A percentile compares a stretch with the other conserved stretches of the same genome.
These are phyloP conservation scores for Conops quadrifasciatus DNA, from an alignment of 2,888 invertebrate species.

Conservation along the genomic window DNA sequence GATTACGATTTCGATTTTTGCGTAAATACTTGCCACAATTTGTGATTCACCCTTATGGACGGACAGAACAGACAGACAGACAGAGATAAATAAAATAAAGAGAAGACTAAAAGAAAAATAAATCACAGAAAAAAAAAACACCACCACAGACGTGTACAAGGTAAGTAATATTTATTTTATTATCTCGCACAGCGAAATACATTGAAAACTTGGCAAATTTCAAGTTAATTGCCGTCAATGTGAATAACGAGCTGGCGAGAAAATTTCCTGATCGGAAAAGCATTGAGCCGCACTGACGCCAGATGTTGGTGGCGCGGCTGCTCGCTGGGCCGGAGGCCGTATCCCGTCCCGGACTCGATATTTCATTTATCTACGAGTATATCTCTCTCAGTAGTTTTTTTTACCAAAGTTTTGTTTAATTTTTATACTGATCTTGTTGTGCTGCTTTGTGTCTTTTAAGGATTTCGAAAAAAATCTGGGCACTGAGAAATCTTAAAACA, in stretches of 20 bases:
- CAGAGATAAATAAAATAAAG: background rate
- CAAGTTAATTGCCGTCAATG: background rate
- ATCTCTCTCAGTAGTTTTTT: too few relatives aligned
- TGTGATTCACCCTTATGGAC: conserved; percentile 7
- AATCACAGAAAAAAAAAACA: too few relatives aligned
- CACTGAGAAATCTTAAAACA: too few relatives aligned
- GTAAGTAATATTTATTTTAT: background rate
- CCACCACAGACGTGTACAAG: background rate
- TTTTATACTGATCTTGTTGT: too few relatives aligned
- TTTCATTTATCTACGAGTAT: too few relatives aligned
- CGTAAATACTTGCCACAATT: conserved; percentile 12
- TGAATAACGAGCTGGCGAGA: conserved; percentile 13
- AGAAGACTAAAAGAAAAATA: background rate
- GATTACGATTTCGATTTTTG: conserved; percentile 15
- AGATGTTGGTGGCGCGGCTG: background rate
- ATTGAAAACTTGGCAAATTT: background rate
- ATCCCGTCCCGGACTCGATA: background rate
- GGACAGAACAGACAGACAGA: background rate
- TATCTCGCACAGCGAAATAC: background rate
- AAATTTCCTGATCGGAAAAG: conserved; percentile 13
- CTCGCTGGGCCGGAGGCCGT: background rate
- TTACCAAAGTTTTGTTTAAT: too few relatives aligned
- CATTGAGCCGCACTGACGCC: background rate
- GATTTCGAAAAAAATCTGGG: too few relatives aligned
- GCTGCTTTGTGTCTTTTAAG: too few relatives aligned